phyloP scores from a whole-genome alignment of 2,888 invertebrate genomes.

The Tetrapedia diversipes region DNA sequence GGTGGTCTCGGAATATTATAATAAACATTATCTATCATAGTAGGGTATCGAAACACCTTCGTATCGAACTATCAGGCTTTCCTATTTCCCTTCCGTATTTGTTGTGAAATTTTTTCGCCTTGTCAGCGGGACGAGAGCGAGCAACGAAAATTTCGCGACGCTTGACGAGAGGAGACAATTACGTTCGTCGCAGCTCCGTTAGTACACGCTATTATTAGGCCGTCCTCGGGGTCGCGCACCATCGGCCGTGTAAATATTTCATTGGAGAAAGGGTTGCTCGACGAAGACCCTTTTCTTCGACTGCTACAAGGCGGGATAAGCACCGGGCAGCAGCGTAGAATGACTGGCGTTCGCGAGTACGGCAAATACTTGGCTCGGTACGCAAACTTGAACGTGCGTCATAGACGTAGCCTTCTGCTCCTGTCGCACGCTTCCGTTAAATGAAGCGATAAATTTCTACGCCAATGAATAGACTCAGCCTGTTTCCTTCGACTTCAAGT shows the following conservation, averaged over 20 bases:
- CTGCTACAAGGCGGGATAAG: conserved; percentile 13
- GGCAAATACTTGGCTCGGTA: conserved; percentile 62
- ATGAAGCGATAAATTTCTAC: conserved; percentile 74
- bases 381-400: conserved; percentile 49
- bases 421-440: conserved; percentile 67
- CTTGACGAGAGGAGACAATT: neutral
- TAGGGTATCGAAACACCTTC: neutral
- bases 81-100: neutral
- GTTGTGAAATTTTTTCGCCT: neutral
- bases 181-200: neutral
- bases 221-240: conserved; percentile 10
- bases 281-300: conserved; percentile 2
- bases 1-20: no score
- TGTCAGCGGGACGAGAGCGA: no score
- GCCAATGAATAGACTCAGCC: conserved; percentile 33
- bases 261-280: conserved; percentile 37
- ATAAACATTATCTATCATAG: no score
- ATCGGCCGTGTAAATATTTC: conserved; percentile 62
- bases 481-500: conserved; percentile 49
- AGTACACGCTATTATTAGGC: conserved; percentile 27
- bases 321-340: neutral
- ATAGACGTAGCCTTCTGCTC: conserved; percentile 47
- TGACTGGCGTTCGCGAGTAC: conserved; percentile 64
- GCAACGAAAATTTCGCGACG: conserved; percentile 3
- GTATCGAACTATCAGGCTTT: neutral